Conservation (phyloP, 2,797 vertebrate species). For the Peromyscus eremicus region DNA sequence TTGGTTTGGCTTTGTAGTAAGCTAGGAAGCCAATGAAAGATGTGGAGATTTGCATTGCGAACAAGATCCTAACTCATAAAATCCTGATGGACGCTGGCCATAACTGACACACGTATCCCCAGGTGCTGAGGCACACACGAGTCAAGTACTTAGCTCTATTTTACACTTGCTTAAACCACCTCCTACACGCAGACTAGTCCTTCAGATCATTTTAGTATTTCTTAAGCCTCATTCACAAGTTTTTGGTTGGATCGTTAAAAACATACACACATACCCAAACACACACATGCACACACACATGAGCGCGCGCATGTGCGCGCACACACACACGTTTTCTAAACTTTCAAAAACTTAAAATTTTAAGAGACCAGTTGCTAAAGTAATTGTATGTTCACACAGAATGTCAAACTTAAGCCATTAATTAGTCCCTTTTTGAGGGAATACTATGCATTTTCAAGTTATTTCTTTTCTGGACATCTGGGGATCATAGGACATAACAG, state of each 20-base stretch:
- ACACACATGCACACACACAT: neutral
- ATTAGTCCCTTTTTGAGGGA: neutral
- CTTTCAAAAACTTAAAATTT: neutral
- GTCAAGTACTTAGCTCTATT: constrained; percentile 1
- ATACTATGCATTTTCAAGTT: neutral
- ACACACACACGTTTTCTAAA: neutral
- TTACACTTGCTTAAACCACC: constrained; percentile 41
- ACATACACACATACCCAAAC: neutral
- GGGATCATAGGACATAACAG: neutral
- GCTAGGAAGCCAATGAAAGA: constrained; percentile 49
- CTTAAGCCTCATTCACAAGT: constrained; percentile 18
- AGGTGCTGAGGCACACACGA: neutral
- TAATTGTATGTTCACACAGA: neutral
- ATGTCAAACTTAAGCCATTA: neutral
- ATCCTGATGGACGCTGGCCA: neutral
- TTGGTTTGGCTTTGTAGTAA: constrained; percentile 16
- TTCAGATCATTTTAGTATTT: constrained; percentile 59
- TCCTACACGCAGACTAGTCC: neutral
- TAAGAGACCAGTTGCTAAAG: neutral
- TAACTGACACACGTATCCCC: constrained; percentile 32
- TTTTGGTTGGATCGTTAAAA: neutral
- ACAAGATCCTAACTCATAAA: constrained; percentile 59
- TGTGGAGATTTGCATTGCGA: constrained; percentile 22
- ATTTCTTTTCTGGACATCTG: neutral
- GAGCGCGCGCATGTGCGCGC: neutral